Evolutionary conservation across 2,888 invertebrate genomes (phyloP).

Genomic region (Eupeodes luniger): DNA sequence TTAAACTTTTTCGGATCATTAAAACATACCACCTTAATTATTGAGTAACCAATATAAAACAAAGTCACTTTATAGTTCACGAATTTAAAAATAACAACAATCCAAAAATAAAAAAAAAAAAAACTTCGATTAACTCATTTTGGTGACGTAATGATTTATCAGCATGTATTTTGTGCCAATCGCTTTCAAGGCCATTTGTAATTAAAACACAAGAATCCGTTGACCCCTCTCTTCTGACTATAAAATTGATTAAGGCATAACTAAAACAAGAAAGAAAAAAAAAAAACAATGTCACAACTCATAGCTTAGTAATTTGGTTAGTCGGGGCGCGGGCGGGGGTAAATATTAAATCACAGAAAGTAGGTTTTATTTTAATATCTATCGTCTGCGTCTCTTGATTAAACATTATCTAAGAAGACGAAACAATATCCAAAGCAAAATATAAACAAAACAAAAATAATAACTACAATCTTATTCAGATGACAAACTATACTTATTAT

Average conservation of each 20-base stretch:
- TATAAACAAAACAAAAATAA: slow-evolving; percentile 8
- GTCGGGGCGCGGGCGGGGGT: neutral
- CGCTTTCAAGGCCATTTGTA: slow-evolving; percentile 46
- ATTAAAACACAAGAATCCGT: slow-evolving; percentile 39
- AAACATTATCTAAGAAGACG: slow-evolving; percentile 9
- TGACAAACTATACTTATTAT: slow-evolving; percentile 26
- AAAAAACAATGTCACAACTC: slow-evolving; percentile 26
- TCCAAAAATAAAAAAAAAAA: too few relatives aligned
- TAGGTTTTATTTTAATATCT: neutral
- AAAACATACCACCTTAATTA: neutral
- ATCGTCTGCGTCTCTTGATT: neutral
- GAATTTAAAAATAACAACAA: neutral
- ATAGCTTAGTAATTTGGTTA: neutral
- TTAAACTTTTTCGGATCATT: neutral
- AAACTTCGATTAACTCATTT: neutral
- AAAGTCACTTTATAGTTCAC: neutral
- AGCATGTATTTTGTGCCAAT: slow-evolving; percentile 38
- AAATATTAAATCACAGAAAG: neutral
- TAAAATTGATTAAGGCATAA: slow-evolving; percentile 11
- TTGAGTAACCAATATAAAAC: neutral
- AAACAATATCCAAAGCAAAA: neutral
- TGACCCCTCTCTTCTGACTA: slow-evolving; percentile 20
- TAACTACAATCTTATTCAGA: neutral
- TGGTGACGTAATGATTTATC: slow-evolving; percentile 45
- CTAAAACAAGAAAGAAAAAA: neutral